Evolutionary conservation across 35 echinoderm and acorn worm genomes (phyloP).

Genomic region (Holothuria glaberrima): DNA sequence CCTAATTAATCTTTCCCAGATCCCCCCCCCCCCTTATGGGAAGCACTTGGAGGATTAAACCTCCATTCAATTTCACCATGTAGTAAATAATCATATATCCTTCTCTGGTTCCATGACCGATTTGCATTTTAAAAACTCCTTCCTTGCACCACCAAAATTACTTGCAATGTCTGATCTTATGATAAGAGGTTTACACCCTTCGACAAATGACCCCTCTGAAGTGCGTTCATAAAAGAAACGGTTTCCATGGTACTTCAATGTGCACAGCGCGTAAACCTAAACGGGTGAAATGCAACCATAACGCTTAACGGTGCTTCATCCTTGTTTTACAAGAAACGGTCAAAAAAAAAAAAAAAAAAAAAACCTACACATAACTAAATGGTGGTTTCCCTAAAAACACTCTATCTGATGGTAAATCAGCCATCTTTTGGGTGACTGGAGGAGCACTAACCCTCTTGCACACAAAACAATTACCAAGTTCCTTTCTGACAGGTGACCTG

Average conservation of each 20-base stretch:
- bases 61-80: not conserved
- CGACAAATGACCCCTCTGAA: constrained; percentile 59
- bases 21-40: too few relatives aligned
- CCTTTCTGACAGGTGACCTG: not conserved
- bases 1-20: constrained; percentile 62
- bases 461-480: not conserved
- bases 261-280: not conserved
- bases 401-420: not conserved
- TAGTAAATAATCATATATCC: not conserved
- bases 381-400: not conserved
- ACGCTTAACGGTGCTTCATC: not conserved
- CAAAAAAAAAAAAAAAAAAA: constrained; percentile 23
- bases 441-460: not conserved
- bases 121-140: too few relatives aligned
- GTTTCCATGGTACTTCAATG: not conserved
- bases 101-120: constrained; percentile 37
- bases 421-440: not conserved
- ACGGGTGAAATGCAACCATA: constrained; percentile 38
- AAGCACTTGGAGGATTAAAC: too few relatives aligned
- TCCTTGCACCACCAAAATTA: constrained; percentile 67
- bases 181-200: constrained; percentile 44
- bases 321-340: not conserved
- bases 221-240: not conserved
- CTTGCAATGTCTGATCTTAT: too few relatives aligned
- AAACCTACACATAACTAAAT: not conserved